A percentile compares a stretch with the other conserved stretches of the same genome.
These are phyloP conservation scores for Lysiphlebus fabarum DNA, from an alignment of 1,140 invertebrate species.

Conservation along the genomic window DNA sequence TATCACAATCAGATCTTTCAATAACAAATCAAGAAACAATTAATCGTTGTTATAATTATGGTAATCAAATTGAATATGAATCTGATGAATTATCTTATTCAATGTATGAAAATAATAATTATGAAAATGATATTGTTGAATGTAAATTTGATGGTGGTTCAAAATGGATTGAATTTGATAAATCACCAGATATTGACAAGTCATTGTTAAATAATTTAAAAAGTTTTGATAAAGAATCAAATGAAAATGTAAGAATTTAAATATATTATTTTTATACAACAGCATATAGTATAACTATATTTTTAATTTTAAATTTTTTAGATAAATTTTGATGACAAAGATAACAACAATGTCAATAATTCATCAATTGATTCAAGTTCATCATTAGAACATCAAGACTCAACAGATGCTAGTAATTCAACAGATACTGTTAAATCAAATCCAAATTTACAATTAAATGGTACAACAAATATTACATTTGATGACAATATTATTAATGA, in stretches of 20 bases:
- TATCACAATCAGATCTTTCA: conserved; percentile 73
- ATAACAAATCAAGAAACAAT: conserved; percentile 66
- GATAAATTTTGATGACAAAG: conserved; percentile 31
- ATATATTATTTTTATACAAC: no score
- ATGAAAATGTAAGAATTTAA: conserved; percentile 36
- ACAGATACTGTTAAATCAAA: conserved; percentile 45
- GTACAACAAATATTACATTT: conserved; percentile 36
- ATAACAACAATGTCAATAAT: conserved; percentile 37
- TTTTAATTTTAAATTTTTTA: conserved; percentile 17
- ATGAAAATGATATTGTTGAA: conserved; percentile 44
- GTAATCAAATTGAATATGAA: conserved; percentile 73
- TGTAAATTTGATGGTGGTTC: conserved; percentile 57
- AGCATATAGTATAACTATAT: no score
- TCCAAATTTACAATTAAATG: conserved; percentile 44
- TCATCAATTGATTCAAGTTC: conserved; percentile 41
- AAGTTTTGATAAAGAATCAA: conserved; percentile 50
- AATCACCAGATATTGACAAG: conserved; percentile 50
- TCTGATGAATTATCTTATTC: conserved; percentile 68
- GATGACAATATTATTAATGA: conserved; percentile 38
- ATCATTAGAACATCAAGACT: conserved; percentile 42
- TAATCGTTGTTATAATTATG: conserved; percentile 71
- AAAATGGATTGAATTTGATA: conserved; percentile 53
- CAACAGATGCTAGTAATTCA: conserved; percentile 41
- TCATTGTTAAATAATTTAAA: conserved; percentile 40
- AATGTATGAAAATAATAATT: conserved; percentile 55